Conservation (phyloP, 1,140 invertebrate species). For the Trichoplusia ni region DNA sequence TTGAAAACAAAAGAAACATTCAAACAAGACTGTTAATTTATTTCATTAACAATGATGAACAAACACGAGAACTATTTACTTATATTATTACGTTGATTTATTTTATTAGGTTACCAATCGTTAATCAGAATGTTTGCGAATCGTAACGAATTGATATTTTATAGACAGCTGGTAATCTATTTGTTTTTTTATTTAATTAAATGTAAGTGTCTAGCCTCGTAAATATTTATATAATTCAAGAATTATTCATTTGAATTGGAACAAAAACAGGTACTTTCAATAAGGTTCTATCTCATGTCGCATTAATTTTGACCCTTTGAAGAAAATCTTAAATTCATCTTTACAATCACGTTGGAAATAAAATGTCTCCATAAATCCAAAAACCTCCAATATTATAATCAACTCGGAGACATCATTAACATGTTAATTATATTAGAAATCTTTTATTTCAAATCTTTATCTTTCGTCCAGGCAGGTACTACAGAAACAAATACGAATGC, state of each 20-base stretch:
- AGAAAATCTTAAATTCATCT: no score
- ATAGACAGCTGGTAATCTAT: conserved; percentile 10
- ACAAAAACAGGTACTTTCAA: no score
- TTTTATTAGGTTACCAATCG: not conserved
- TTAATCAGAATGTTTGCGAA: not conserved
- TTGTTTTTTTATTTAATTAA: conserved; percentile 14
- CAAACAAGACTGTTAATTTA: not conserved
- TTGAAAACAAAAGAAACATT: not conserved
- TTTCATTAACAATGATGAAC: conserved; percentile 13
- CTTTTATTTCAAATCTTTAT: conserved; percentile 28
- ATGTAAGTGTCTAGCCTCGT: conserved; percentile 1
- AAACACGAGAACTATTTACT: conserved; percentile 8
- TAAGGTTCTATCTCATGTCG: not conserved
- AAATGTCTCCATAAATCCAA: not conserved
- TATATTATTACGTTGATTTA: conserved; percentile 7
- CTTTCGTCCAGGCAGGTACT: conserved; percentile 14
- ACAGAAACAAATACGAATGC: not conserved
- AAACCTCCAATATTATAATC: no score
- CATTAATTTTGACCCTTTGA: not conserved
- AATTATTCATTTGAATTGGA: not conserved
- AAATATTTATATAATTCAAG: not conserved
- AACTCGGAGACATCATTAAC: conserved; percentile 15
- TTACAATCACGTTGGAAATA: not conserved
- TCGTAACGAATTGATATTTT: conserved; percentile 2
- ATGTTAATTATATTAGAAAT: conserved; percentile 23